Percentiles rank a stretch among this genome's conserved stretches.
Conservation (phyloP, 1,140 invertebrate genomes). For the Eurosta solidaginis region DNA sequence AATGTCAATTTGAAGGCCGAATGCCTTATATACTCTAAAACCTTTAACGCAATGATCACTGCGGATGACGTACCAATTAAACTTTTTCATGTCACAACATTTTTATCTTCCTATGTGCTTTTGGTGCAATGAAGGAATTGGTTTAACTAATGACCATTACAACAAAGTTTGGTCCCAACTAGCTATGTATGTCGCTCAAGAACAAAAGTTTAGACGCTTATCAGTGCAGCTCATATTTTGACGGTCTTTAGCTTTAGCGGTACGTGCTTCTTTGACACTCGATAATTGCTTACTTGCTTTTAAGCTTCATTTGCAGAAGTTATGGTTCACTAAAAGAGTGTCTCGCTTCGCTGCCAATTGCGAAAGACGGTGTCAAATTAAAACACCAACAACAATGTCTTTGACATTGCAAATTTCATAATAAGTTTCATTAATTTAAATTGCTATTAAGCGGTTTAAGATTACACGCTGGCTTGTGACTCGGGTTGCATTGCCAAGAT, state of each 20-base stretch:
- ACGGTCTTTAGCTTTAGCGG: neutral
- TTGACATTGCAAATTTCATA: too few relatives aligned
- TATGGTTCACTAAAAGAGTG: too few relatives aligned
- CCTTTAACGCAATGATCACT: neutral
- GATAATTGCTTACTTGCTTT: neutral
- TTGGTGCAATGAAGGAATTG: neutral
- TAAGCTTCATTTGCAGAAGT: neutral
- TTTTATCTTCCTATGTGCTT: neutral
- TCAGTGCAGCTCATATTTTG: neutral
- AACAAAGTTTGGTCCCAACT: too few relatives aligned
- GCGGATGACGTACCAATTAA: neutral
- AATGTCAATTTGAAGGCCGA: neutral
- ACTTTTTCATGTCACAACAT: neutral
- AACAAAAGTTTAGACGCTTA: neutral
- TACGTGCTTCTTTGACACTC: neutral
- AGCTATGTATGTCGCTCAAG: neutral
- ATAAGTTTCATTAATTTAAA: too few relatives aligned
- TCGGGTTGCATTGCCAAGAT: neutral
- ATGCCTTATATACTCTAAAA: constrained; percentile 8
- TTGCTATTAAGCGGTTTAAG: neutral
- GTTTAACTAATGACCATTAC: too few relatives aligned
- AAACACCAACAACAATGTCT: too few relatives aligned
- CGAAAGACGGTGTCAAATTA: too few relatives aligned
- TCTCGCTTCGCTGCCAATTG: too few relatives aligned
- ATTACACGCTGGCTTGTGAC: neutral